Base-by-base conservation (phyloP, 2,888 invertebrate genomes). In the Dorcus hopei region DNA sequence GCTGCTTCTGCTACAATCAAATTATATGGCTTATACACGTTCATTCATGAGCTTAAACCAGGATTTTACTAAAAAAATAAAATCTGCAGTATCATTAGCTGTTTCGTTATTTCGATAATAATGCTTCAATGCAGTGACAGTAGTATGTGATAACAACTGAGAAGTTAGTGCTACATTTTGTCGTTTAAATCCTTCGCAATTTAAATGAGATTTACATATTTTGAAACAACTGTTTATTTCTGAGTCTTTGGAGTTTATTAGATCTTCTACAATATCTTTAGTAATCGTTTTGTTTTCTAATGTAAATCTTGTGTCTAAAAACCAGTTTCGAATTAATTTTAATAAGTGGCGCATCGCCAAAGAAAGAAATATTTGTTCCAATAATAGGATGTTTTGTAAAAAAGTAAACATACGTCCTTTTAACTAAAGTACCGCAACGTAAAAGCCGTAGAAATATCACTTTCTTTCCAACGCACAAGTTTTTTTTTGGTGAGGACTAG, bases 1-100 rank as follows among this genome's bases (percentile, higher is more conserved):
- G 64, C 62, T 50, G n/a, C 56, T 62, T 67, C 68, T n/a, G 54
- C 48, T 38, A 54, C 49, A 5, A 66, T 40, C 7, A 52, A 38
- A 38, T 54, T 47, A 33, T 39, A 26, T 40, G 59, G 50, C 38
- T 54, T 55, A 23, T 62, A 67, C 1, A 60, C 61, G 56, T 72
- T 68, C 14, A 14, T 72, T 68, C 14, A 14, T 14, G 14, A 71
- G 39, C 55, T 70, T 68, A 58, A 70, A 70, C 72, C 72, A 72
- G n/a, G 45, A 49, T 57, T 68, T 70, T 0, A 69, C 59, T 38
- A 61, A 8, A 40, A 65, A 61, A 23, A 69, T 59, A 59, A 71
- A 71, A 38, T 67, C 58, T 8, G 63, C 69, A n/a, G 61, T 59
- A 16, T 57, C 43, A 43, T 8, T 38, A 3, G 61, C 53, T 38